These are phyloP conservation scores for Thermophis baileyi DNA, from an alignment of 2,113 vertebrate species.

Conservation along the genomic window DNA sequence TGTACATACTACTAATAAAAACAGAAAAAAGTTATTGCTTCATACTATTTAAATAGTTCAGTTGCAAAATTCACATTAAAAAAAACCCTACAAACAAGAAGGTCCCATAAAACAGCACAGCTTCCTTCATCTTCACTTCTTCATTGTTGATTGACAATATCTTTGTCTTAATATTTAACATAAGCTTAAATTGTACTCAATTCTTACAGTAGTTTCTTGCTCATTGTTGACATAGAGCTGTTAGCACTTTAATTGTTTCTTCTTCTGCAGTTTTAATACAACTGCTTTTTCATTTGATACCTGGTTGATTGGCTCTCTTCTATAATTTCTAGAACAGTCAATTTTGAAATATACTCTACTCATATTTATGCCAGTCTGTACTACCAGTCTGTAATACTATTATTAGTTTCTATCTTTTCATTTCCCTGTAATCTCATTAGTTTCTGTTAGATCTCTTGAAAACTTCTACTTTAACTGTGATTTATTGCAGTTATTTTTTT, in stretches of 20 bases:
- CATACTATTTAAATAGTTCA: conserved; percentile 33
- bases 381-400: background rate
- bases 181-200: background rate
- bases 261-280: background rate
- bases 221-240: background rate
- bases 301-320: background rate
- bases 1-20: conserved; percentile 31
- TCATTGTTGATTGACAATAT: background rate
- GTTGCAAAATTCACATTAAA: conserved; percentile 39
- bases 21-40: conserved; percentile 40
- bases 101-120: background rate
- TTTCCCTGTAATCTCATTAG: background rate
- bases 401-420: background rate
- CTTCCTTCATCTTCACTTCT: background rate
- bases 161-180: background rate
- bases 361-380: background rate
- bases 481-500: background rate
- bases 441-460: background rate
- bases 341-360: background rate
- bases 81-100: conserved; percentile 8
- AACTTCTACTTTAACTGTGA: background rate
- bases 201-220: background rate
- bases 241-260: background rate
- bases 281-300: background rate
- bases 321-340: background rate